phyloP scores from a whole-genome alignment of 2,888 invertebrate genomes.

The Lasiommata megera region DNA sequence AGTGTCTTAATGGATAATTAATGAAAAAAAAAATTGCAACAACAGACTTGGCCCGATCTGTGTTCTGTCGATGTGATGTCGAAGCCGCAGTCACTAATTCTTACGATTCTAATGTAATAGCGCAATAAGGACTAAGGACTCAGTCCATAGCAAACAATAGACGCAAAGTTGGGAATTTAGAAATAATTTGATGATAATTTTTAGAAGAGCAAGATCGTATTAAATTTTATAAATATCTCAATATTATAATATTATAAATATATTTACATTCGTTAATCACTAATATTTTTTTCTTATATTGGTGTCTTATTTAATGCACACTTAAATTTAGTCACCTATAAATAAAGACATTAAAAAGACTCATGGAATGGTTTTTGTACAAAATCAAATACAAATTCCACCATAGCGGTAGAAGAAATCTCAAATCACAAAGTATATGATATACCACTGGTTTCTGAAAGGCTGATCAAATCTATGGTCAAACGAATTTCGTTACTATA shows the following conservation, averaged over 20 bases:
- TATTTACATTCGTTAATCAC: slow-evolving; percentile 76
- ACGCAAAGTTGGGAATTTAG: slow-evolving; percentile 48
- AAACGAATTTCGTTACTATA: background rate
- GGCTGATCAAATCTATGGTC: background rate
- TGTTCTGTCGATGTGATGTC: too few species aligned
- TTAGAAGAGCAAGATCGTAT: slow-evolving; percentile 79
- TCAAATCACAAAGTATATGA: slow-evolving; percentile 68
- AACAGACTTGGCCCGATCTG: too few species aligned
- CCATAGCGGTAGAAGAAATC: slow-evolving; percentile 64
- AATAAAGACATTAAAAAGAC: slow-evolving; percentile 73
- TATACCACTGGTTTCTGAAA: slow-evolving; percentile 31
- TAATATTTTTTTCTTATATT: slow-evolving; percentile 74
- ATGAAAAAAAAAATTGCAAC: too few species aligned
- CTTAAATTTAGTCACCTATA: slow-evolving; percentile 67
- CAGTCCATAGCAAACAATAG: slow-evolving; percentile 39
- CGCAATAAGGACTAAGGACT: too few species aligned
- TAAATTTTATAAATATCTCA: slow-evolving; percentile 80
- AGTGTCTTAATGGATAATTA: too few species aligned
- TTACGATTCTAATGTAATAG: too few species aligned
- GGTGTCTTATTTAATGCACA: slow-evolving; percentile 79
- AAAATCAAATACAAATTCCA: slow-evolving; percentile 74
- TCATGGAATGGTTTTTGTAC: slow-evolving; percentile 80
- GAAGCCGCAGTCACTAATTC: too few species aligned
- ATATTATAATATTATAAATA: slow-evolving; percentile 79
- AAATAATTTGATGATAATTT: slow-evolving; percentile 68